Conservation (phyloP, 2,797 vertebrate species). For the Morelia viridis region DNA sequence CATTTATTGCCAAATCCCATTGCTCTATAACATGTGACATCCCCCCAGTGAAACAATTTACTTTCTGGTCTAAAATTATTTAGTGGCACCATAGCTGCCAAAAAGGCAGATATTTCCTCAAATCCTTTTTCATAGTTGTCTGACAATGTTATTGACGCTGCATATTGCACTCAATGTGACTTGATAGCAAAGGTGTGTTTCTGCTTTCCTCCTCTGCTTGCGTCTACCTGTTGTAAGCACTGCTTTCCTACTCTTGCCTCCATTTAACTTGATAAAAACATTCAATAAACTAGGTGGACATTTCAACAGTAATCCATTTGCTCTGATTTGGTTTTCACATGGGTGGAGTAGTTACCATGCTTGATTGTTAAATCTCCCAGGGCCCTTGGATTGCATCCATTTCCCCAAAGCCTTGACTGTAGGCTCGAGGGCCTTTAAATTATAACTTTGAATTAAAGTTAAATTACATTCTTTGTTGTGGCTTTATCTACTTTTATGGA, state of each 20-base stretch:
- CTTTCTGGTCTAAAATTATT: background rate
- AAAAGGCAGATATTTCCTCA: background rate
- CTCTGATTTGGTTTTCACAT: background rate
- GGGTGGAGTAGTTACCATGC: background rate
- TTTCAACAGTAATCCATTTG: background rate
- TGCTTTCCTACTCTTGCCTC: background rate
- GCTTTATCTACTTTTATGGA: background rate
- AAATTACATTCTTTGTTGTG: background rate
- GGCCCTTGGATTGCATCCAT: background rate
- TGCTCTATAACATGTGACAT: background rate
- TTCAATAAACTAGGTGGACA: no score
- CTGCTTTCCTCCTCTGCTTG: background rate
- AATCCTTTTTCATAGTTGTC: background rate
- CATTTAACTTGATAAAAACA: background rate
- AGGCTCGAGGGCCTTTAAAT: background rate
- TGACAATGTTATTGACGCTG: background rate
- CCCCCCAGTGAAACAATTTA: background rate
- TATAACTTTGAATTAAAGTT: background rate
- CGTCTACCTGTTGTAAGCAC: background rate
- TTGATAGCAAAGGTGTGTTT: background rate
- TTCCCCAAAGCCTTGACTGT: background rate
- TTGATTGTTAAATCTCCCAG: background rate
- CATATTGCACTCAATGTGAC: background rate
- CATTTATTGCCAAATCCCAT: background rate
- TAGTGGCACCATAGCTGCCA: background rate